These are phyloP conservation scores for Eilema sororculum DNA, from an alignment of 2,888 invertebrate genomes.

Conservation along the genomic window DNA sequence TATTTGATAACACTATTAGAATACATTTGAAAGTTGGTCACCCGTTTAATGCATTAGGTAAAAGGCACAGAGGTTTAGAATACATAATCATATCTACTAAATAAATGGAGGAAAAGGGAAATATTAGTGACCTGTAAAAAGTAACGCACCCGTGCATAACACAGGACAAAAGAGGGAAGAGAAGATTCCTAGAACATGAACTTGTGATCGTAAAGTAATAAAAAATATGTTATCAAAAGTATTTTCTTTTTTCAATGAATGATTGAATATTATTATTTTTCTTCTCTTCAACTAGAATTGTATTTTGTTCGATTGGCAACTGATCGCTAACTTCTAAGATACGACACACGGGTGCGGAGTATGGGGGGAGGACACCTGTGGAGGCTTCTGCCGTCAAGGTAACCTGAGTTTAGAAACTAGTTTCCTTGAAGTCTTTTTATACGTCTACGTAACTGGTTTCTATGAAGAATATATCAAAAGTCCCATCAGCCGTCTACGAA, in stretches of 20 bases:
- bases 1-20: not conserved
- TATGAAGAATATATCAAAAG: too few relatives aligned
- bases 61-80: not conserved
- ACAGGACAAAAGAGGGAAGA: not conserved
- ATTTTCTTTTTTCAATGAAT: not conserved
- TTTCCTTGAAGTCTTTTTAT: too few relatives aligned
- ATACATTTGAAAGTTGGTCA: not conserved
- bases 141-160: conserved; percentile 7
- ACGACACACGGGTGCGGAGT: not conserved
- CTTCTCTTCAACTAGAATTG: too few relatives aligned
- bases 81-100: not conserved
- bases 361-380: not conserved
- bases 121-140: not conserved
- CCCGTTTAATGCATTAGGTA: not conserved
- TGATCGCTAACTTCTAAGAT: not conserved
- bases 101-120: not conserved
- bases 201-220: not conserved
- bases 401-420: too few relatives aligned
- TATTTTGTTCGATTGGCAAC: too few relatives aligned
- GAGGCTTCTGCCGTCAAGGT: too few relatives aligned
- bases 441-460: too few relatives aligned
- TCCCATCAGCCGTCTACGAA: too few relatives aligned
- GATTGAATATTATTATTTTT: too few relatives aligned
- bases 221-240: not conserved
- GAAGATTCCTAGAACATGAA: too few relatives aligned